Conservation (phyloP, 1,140 invertebrate genomes). For the Bombyx mandarina region DNA sequence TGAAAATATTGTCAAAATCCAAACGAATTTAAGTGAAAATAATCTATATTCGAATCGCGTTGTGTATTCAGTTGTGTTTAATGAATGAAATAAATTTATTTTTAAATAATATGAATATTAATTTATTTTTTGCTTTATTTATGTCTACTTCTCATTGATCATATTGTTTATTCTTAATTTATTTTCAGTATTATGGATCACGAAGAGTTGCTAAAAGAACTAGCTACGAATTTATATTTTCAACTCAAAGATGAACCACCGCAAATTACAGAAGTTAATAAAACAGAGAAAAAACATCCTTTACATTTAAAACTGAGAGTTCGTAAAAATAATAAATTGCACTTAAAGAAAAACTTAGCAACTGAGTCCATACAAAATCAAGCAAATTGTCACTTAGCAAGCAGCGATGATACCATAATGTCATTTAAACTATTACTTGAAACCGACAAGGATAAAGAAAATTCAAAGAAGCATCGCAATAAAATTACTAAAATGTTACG, state of each 20-base stretch:
- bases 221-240: constrained; percentile 37
- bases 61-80: constrained; percentile 47
- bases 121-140: constrained; percentile 9
- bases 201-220: constrained; percentile 17
- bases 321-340: constrained; percentile 32
- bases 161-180: background rate
- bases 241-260: constrained; percentile 33
- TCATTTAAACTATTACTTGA: constrained; percentile 48
- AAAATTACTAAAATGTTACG: constrained; percentile 34
- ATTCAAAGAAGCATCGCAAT: constrained; percentile 29
- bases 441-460: constrained; percentile 19
- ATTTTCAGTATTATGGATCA: constrained; percentile 20
- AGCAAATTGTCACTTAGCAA: constrained; percentile 20
- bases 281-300: constrained; percentile 19
- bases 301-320: constrained; percentile 49
- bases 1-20: constrained; percentile 3
- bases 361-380: constrained; percentile 25
- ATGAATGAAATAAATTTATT: constrained; percentile 24
- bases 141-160: background rate
- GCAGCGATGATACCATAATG: constrained; percentile 52
- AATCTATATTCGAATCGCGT: constrained; percentile 39
- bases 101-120: constrained; percentile 7
- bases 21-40: constrained; percentile 13
- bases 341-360: constrained; percentile 18
- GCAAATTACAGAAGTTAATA: constrained; percentile 15